Evolutionary conservation across 2,113 vertebrate genomes (phyloP), one percentile per base, ranked within the genome.

Genomic region (Colossoma macropomum): DNA sequence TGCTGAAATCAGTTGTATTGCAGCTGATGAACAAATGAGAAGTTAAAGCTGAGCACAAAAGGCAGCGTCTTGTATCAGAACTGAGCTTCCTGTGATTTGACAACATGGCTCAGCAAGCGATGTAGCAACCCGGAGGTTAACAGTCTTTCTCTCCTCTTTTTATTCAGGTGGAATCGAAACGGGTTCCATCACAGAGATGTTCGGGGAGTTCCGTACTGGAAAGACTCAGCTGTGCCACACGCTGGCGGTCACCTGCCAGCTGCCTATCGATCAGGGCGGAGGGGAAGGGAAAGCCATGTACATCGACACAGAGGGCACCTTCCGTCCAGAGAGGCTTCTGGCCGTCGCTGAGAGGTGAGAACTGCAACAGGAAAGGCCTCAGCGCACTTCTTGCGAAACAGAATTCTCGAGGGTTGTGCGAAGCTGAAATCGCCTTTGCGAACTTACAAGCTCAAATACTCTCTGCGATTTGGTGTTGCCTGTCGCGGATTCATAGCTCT

Each of bases 231-330:
- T 99, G 84, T 99, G 98, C 89, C 98, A 99, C 88, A 99, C 97
- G 0, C 87, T 99, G 12, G 98, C 98, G 0, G 98, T 99, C 19
- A 99, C 98, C 25, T 99, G 98, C 86, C 98, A 99, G 97, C 95
- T 99, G 66, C 98, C 98, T 54, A 98, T 99, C 60, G 98, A 98
- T 82, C 96, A 96, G 1, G 97, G 98, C 0, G 98, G 97, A 0
- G 98, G 97, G 21, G 97, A 99, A 89, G 98, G 98, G n/a, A 99
- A 99, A 87, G 97, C 98, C 23, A 99, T 98, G 97, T 99, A 98
- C 90, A 98, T 99, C 0, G 97, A 99, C 93, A 99, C 97, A 0
- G 98, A 99, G 81, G 97, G 97, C 0, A 99, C 98, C 28, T 99
- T 99, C 90, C 95, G 97, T 59, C 97, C 98, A 0, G 98, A 99